Evolutionary conservation across 2,888 invertebrate species (phyloP).

Genomic region (Hirudinaria manillensis): DNA sequence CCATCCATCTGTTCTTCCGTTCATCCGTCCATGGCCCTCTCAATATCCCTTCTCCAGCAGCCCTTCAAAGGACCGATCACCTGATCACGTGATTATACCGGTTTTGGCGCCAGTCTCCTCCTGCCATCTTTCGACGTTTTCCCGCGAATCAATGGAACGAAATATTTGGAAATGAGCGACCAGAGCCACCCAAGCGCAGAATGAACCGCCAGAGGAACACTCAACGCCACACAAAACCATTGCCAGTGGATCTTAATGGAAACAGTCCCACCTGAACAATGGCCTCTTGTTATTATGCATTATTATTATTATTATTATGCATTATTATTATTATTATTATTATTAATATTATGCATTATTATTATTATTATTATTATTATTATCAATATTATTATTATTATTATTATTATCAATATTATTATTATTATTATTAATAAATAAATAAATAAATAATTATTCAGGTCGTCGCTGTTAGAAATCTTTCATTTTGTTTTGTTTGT

Average conservation of each 20-base stretch:
- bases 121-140: background rate
- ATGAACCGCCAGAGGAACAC: background rate
- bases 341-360: too few species aligned
- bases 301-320: too few species aligned
- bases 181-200: background rate
- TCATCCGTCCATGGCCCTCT: background rate
- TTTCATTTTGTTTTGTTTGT: too few species aligned
- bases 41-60: background rate
- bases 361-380: too few species aligned
- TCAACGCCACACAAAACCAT: background rate
- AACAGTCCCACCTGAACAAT: too few species aligned
- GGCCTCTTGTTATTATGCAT: too few species aligned
- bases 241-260: background rate
- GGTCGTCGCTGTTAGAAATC: too few species aligned
- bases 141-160: background rate
- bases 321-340: too few species aligned
- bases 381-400: too few species aligned
- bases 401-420: too few species aligned
- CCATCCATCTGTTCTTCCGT: background rate
- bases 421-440: too few species aligned
- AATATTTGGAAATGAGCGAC: background rate
- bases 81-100: background rate
- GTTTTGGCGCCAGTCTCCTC: background rate
- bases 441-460: too few species aligned
- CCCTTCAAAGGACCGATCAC: background rate